These are phyloP conservation scores for Ormyrus thymus DNA, from an alignment of 2,888 invertebrate species.

Conservation along the genomic window DNA sequence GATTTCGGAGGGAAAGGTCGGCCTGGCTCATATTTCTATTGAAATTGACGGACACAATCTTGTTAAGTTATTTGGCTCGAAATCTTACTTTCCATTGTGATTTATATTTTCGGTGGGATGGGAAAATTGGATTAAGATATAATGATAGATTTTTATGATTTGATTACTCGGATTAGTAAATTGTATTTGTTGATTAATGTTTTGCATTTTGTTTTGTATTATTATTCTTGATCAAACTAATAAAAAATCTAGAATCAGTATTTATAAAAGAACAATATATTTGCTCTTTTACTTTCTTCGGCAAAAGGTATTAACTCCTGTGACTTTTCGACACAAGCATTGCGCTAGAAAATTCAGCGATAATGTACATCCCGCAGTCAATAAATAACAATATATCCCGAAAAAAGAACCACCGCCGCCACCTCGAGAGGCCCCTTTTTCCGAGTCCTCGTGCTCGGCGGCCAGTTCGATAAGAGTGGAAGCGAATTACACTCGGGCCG, in stretches of 20 bases:
- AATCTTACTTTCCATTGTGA: not conserved
- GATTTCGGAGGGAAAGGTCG: constrained; percentile 7
- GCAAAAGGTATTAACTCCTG: constrained; percentile 22
- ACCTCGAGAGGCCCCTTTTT: too few relatives aligned
- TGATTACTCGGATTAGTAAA: too few relatives aligned
- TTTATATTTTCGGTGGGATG: not conserved
- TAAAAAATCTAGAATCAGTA: too few relatives aligned
- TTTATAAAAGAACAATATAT: too few relatives aligned
- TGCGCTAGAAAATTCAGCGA: constrained; percentile 37
- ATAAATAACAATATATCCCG: constrained; percentile 47
- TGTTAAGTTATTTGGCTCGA: not conserved
- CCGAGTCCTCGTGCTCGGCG: too few relatives aligned
- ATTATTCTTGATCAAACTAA: too few relatives aligned
- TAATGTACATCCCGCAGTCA: constrained; percentile 32
- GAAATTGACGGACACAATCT: not conserved
- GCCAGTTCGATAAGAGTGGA: constrained; percentile 51
- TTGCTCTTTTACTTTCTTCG: too few relatives aligned
- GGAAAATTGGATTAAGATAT: too few relatives aligned
- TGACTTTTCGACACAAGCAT: not conserved
- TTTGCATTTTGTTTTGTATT: too few relatives aligned
- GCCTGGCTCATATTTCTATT: not conserved
- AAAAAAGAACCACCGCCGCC: not conserved
- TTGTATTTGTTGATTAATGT: too few relatives aligned
- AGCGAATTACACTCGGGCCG: constrained; percentile 43
- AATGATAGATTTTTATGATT: too few relatives aligned